phyloP scores from a whole-genome alignment of 2,888 invertebrate genomes.

The Drosophila lacicola region DNA sequence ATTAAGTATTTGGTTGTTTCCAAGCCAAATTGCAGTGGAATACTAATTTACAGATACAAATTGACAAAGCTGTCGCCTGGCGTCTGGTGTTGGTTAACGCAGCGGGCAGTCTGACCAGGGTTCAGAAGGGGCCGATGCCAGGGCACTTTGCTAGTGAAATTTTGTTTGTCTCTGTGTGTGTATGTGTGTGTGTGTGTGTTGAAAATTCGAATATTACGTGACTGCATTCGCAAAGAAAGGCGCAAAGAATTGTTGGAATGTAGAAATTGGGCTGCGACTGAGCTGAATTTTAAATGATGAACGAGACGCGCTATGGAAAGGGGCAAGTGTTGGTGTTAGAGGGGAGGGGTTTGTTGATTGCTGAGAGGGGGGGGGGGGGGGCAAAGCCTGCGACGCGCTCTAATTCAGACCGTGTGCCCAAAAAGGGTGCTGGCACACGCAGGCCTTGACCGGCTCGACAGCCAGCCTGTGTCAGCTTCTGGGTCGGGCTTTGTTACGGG shows the following conservation, averaged over 20 bases:
- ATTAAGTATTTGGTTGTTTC: slow-evolving; percentile 63
- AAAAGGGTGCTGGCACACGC: slow-evolving; percentile 58
- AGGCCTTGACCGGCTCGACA: slow-evolving; percentile 56
- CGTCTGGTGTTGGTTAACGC: slow-evolving; percentile 38
- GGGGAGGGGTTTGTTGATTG: background rate
- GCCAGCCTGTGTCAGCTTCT: slow-evolving; percentile 8
- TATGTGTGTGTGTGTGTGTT: slow-evolving; percentile 42
- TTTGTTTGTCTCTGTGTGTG: slow-evolving; percentile 37
- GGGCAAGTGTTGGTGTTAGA: background rate
- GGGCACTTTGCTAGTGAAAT: slow-evolving; percentile 48
- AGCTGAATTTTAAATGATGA: slow-evolving; percentile 77
- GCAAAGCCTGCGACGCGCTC: slow-evolving; percentile 40
- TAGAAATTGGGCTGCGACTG: slow-evolving; percentile 76
- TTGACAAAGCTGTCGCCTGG: slow-evolving; percentile 60
- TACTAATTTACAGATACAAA: slow-evolving; percentile 81
- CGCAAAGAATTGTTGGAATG: slow-evolving; percentile 75
- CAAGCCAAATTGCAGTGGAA: slow-evolving; percentile 77
- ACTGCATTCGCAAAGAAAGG: slow-evolving; percentile 76
- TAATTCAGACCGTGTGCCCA: slow-evolving; percentile 47
- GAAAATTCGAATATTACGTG: slow-evolving; percentile 81
- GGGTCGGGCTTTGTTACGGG: slow-evolving; percentile 7
- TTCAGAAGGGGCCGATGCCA: background rate
- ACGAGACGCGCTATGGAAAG: slow-evolving; percentile 14
- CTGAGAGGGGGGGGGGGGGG: background rate
- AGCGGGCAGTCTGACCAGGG: slow-evolving; percentile 44